Base-by-base conservation (phyloP, 1,140 invertebrate genomes). In the Drosophila repletoides region DNA sequence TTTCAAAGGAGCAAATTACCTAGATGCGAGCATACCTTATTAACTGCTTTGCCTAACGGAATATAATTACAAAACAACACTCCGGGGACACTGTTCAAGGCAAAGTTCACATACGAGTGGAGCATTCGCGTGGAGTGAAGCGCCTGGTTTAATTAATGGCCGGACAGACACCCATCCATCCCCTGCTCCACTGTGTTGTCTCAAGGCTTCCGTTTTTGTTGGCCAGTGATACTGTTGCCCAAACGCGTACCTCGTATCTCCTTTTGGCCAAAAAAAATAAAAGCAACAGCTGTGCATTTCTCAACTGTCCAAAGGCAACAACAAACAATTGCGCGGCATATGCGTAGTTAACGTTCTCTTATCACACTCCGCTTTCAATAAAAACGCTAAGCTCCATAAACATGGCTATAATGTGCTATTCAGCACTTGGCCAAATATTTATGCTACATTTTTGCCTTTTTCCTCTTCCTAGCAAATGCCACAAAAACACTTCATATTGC, bases 251-350 rank as follows among this genome's bases (percentile, higher is more conserved):
- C n/a, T n/a, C n/a, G n/a, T n/a, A n/a, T n/a, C n/a, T n/a, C n/a
- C n/a, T n/a, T n/a, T n/a, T n/a, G n/a, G n/a, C n/a, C n/a, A n/a
- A n/a, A n/a, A n/a, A n/a, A n/a, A n/a, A n/a, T n/a, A n/a, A n/a
- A n/a, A 59, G 65, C 61, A 81, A 68, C 76, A 81, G 73, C 69
- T 83, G 77, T 52, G 43, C 51, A 55, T 73, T 83, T 81, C 77
- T 40, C 77, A 81, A 61, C 55, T 19, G n/a, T n/a, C 6, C 24
- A 72, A 56, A 48, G 40, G 40, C 59, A 69, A 71, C 67, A 60
- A 51, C 14, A 71, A 70, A n/a, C n/a, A n/a, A 74, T 80, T 56
- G 59, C 51, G 43, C 34, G 49, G 28, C 68, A 77, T 51, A 53
- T 77, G 56, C 56, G 56, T 51, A 60, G 45, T 60, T 60, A 36